A percentile compares a stretch with the other conserved stretches of the same genome.
These are phyloP conservation scores for Phataginus tetradactyla DNA, from an alignment of 2,797 vertebrate genomes.

Conservation along the genomic window DNA sequence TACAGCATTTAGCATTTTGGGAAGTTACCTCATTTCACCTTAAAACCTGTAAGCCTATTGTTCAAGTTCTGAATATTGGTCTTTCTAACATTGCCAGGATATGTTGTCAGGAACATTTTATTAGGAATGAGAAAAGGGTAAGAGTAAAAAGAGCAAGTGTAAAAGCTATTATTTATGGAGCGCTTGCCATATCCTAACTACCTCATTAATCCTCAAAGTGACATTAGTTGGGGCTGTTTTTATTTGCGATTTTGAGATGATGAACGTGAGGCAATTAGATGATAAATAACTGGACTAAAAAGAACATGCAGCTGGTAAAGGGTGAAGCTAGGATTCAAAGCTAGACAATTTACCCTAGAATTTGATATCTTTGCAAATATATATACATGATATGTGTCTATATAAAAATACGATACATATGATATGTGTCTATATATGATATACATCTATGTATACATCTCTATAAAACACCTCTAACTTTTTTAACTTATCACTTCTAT, in stretches of 20 bases:
- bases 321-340: neutral
- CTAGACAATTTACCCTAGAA: neutral
- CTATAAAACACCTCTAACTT: neutral
- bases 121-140: neutral
- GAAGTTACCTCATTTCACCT: neutral
- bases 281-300: neutral
- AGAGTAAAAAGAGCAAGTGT: neutral
- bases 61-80: neutral
- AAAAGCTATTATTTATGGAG: neutral
- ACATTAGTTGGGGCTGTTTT: neutral
- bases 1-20: neutral
- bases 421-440: neutral
- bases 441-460: neutral
- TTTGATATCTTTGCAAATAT: neutral
- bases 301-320: neutral
- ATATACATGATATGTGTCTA: neutral
- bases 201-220: neutral
- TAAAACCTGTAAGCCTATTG: neutral
- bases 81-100: neutral
- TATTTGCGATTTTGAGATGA: neutral
- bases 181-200: neutral
- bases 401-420: neutral
- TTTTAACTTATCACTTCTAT: neutral
- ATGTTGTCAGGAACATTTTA: neutral
- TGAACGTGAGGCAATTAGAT: neutral